phyloP scores from a whole-genome alignment of 2,888 invertebrate species.

The Unio delphinus region DNA sequence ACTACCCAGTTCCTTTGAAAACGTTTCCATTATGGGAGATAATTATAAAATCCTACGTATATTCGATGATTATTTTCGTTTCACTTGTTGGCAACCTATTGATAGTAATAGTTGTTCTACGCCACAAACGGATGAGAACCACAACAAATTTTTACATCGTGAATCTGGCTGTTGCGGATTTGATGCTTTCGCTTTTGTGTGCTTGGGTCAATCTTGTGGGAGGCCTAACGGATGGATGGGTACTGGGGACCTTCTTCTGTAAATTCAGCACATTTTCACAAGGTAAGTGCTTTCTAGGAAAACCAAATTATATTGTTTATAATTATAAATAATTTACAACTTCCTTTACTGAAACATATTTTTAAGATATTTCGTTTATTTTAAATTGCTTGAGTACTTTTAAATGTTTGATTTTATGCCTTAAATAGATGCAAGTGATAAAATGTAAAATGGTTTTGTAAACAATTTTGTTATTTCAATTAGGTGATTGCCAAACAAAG shows the following conservation, averaged over 20 bases:
- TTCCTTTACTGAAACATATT: too few species aligned
- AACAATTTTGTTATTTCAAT: too few species aligned
- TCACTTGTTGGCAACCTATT: constrained; percentile 58
- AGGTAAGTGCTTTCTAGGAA: constrained; percentile 73
- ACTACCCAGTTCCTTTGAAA: constrained; percentile 40
- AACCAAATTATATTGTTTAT: too few species aligned
- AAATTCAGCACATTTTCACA: constrained; percentile 84
- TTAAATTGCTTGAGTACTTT: too few species aligned
- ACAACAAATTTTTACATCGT: constrained; percentile 69
- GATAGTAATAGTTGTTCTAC: constrained; percentile 53
- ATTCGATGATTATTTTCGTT: constrained; percentile 49
- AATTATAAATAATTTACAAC: too few species aligned
- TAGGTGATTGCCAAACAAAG: too few species aligned
- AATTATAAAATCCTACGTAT: constrained; percentile 49
- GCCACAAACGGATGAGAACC: constrained; percentile 62
- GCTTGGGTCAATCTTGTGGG: constrained; percentile 84
- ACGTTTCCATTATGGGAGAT: constrained; percentile 53
- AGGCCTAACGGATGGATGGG: constrained; percentile 85
- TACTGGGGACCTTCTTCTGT: constrained; percentile 83
- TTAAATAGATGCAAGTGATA: too few species aligned
- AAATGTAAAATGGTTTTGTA: too few species aligned
- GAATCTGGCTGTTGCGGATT: constrained; percentile 65
- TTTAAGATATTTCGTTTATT: too few species aligned
- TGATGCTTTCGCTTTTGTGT: constrained; percentile 74
- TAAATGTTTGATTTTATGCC: too few species aligned